These are phyloP conservation scores for Crenuchus spilurus DNA, from an alignment of 2,797 vertebrate species.

Conservation along the genomic window DNA sequence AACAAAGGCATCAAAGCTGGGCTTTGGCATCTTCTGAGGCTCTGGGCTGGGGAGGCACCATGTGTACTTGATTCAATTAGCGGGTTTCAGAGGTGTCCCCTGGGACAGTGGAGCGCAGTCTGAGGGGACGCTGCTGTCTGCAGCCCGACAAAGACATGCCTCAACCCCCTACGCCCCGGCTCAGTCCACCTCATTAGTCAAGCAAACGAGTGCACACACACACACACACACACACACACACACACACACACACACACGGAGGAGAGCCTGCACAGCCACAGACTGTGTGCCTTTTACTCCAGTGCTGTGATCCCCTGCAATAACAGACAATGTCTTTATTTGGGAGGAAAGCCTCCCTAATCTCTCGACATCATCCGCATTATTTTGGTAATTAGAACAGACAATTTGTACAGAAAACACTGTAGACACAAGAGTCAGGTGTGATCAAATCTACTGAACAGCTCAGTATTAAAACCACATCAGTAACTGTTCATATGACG, in stretches of 20 bases:
- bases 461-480: too few relatives aligned
- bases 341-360: too few relatives aligned
- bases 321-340: too few relatives aligned
- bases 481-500: too few relatives aligned
- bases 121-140: slow-evolving; percentile 70
- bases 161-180: slow-evolving; percentile 65
- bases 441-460: too few relatives aligned
- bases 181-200: slow-evolving; percentile 83
- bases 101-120: slow-evolving; percentile 72
- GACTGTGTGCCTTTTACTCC: slow-evolving; percentile 8
- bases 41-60: slow-evolving; percentile 68
- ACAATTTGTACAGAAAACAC: too few relatives aligned
- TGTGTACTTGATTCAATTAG: slow-evolving; percentile 93
- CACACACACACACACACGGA: slow-evolving; percentile 29
- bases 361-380: too few relatives aligned
- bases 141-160: slow-evolving; percentile 87
- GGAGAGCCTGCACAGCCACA: neutral
- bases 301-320: neutral
- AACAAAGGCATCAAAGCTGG: slow-evolving; percentile 74
- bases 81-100: slow-evolving; percentile 82
- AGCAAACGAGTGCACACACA: slow-evolving; percentile 73
- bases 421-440: too few relatives aligned
- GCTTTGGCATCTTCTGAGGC: slow-evolving; percentile 57
- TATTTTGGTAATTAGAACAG: too few relatives aligned
- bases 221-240: slow-evolving; percentile 40